Base-by-base conservation (phyloP, 2,888 invertebrate genomes). In the Heliconius ethilla region DNA sequence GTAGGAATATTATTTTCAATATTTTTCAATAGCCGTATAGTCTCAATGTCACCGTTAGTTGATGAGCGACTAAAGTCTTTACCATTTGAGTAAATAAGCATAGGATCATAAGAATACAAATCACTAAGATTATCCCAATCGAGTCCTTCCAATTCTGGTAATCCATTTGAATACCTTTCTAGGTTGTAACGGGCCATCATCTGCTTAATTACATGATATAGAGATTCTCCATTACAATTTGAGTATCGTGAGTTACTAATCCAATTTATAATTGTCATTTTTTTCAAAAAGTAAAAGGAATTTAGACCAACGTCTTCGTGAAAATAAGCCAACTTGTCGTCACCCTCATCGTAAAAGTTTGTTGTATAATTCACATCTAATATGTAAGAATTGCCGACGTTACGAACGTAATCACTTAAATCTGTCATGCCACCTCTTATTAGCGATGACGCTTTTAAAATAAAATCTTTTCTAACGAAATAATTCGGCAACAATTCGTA, bases 241-340 rank as follows among this genome's bases (percentile, higher is more conserved):
- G 77, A 59, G 18, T 72, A 75, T 37, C 94, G 90, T 25, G 83
- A 75, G 22, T 82, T 79, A 45, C 78, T 80, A 89, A 95, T 94
- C 94, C 95, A 96, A 5, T 96, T 95, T 69, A 95, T 93, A 82
- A 90, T 86, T 83, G 95, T 95, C 81, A 96, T 91, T 83, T 91
- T 92, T 80, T 84, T 87, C 85, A 95, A 94, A 88, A 95, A 96
- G 90, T 96, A 96, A 89, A 94, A 96, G 0, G 95, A 88, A 87
- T 96, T 97, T 80, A 96, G 90, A 73, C 96, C 96, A 78, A 97
- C 90, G 85, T 97, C 97, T 89, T 97, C 96, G n/a, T 95, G 95
- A 89, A 96, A 97, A 88, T 97, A 97, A 69, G 95, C 95, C 77
- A 97, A 83, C 83, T 95, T 95, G 82, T 96, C 96, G n/a, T 93